phyloP scores from a whole-genome alignment of 2,797 vertebrate species.

The Schizopygopsis pylzovi region DNA sequence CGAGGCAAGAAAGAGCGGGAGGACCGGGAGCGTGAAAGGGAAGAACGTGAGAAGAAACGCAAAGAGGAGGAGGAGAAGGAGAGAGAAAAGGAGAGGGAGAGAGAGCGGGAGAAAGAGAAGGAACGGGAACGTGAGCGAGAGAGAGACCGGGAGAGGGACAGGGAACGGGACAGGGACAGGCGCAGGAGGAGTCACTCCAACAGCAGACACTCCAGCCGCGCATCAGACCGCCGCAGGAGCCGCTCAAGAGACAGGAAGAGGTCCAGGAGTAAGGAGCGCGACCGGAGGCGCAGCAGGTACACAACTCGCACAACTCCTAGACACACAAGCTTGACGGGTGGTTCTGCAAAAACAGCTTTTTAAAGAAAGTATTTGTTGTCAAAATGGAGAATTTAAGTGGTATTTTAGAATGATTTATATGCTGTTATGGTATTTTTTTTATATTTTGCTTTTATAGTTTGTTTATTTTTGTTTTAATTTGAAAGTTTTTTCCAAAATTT shows the following conservation, averaged over 20 bases:
- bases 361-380: neutral
- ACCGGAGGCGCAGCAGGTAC: conserved; percentile 92
- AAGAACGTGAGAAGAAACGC: conserved; percentile 72
- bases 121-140: conserved; percentile 84
- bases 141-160: conserved; percentile 79
- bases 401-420: no score
- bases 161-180: conserved; percentile 82
- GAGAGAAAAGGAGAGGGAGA: conserved; percentile 84
- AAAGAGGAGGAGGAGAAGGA: conserved; percentile 88
- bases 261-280: conserved; percentile 91
- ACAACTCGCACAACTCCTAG: neutral
- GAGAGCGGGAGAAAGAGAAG: conserved; percentile 83
- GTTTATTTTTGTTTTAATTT: no score
- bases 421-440: no score
- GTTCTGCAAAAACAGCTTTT: neutral
- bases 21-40: conserved; percentile 80
- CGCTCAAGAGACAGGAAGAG: conserved; percentile 91
- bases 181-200: conserved; percentile 91
- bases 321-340: neutral
- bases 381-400: neutral
- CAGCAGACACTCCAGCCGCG: conserved; percentile 92
- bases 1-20: conserved; percentile 86
- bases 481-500: no score
- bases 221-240: conserved; percentile 92
- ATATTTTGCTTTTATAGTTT: no score